Percentiles rank a stretch among this genome's conserved stretches.
These are phyloP conservation scores for Parauchenoglanis punctatus DNA, from an alignment of 2,797 vertebrate genomes.

Conservation along the genomic window DNA sequence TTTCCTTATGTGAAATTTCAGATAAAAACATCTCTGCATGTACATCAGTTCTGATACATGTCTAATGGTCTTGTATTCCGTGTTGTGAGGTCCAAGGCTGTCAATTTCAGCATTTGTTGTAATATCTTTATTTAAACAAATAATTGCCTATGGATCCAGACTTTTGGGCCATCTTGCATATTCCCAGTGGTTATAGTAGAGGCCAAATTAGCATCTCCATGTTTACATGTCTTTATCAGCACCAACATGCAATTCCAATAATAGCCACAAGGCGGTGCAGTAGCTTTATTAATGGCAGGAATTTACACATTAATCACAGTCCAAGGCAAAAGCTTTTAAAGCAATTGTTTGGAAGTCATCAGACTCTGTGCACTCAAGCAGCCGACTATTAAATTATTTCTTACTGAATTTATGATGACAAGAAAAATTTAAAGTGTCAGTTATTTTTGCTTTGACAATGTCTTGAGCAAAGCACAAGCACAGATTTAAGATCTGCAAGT, in stretches of 20 bases:
- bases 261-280: conserved; percentile 74
- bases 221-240: neutral
- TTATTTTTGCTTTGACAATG: conserved; percentile 61
- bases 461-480: conserved; percentile 54
- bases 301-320: conserved; percentile 52
- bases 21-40: too few species aligned
- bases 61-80: too few species aligned
- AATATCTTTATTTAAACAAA: too few species aligned
- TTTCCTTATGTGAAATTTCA: too few species aligned
- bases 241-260: neutral
- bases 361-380: conserved; percentile 58
- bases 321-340: conserved; percentile 68
- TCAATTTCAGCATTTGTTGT: too few species aligned
- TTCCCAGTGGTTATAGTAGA: neutral
- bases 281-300: conserved; percentile 62
- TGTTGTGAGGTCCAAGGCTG: too few species aligned
- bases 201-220: neutral
- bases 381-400: conserved; percentile 68
- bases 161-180: too few species aligned
- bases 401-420: conserved; percentile 66
- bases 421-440: conserved; percentile 68
- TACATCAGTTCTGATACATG: too few species aligned
- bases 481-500: conserved; percentile 62
- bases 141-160: too few species aligned
- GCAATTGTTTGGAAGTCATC: conserved; percentile 68